These are phyloP conservation scores for Lithobates sylvaticus DNA, from an alignment of 2,797 vertebrate species.

Conservation along the genomic window DNA sequence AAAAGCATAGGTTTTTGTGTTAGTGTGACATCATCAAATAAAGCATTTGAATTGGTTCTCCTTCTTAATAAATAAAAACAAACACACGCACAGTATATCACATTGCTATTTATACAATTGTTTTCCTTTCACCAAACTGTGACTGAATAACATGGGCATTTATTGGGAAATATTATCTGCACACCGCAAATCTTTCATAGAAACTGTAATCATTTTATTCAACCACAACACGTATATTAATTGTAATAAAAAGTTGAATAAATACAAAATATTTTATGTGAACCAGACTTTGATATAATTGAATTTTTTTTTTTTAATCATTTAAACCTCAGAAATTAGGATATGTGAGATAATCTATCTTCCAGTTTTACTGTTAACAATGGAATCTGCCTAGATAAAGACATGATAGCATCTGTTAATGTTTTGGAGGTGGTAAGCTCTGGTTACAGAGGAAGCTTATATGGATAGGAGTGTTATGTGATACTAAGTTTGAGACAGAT, in stretches of 20 bases:
- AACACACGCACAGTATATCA: conserved; percentile 51
- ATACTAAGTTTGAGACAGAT: too few relatives aligned
- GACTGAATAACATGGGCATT: not conserved
- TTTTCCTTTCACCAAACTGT: conserved; percentile 50
- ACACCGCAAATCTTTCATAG: too few relatives aligned
- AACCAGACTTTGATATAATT: not conserved
- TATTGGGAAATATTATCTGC: not conserved
- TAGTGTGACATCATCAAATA: conserved; percentile 20
- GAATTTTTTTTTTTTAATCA: too few relatives aligned
- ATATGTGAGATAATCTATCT: not conserved
- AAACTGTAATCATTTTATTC: too few relatives aligned
- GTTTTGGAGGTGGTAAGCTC: not conserved
- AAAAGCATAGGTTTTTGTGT: not conserved
- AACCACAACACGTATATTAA: too few relatives aligned
- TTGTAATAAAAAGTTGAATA: not conserved
- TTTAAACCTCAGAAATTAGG: not conserved
- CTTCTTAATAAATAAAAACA: conserved; percentile 47
- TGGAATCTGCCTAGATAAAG: not conserved
- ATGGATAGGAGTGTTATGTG: too few relatives aligned
- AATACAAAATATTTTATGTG: not conserved
- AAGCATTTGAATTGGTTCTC: conserved; percentile 62
- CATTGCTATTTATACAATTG: conserved; percentile 52
- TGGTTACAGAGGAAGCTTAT: too few relatives aligned
- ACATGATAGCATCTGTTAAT: not conserved
- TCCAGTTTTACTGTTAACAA: not conserved